A percentile compares a stretch with the other conserved stretches of the same genome.
Evolutionary conservation across 2,113 vertebrate genomes (phyloP).

Genomic region (Passer domesticus): DNA sequence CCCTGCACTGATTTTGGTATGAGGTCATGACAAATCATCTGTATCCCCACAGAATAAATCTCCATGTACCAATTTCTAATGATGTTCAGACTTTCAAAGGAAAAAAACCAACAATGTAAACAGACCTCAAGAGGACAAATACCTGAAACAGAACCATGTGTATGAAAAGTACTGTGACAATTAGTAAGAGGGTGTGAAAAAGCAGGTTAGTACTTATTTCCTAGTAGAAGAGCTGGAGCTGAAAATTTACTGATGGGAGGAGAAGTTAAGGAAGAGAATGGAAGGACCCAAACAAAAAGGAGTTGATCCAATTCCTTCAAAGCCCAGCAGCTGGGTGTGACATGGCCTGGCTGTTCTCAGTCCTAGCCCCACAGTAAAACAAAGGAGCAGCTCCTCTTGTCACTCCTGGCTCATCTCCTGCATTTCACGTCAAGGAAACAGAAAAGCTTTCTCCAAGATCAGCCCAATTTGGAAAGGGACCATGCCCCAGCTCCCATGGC

Average conservation of each 20-base stretch:
- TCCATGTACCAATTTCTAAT: neutral
- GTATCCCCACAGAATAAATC: neutral
- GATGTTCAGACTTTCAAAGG: neutral
- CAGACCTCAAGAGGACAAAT: neutral
- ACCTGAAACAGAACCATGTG: neutral
- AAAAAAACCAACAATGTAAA: neutral
- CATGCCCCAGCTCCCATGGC: neutral
- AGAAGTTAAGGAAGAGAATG: neutral
- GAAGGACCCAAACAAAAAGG: neutral
- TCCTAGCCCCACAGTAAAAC: neutral
- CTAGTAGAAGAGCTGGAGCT: neutral
- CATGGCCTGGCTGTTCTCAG: rapidly evolving
- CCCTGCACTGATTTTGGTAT: neutral
- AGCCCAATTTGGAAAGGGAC: neutral
- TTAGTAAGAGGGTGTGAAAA: neutral
- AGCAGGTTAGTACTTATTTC: neutral
- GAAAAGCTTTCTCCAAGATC: neutral
- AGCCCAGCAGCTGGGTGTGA: rapidly evolving
- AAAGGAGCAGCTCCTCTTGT: neutral
- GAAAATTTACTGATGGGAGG: neutral
- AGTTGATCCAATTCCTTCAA: neutral
- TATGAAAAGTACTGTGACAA: neutral
- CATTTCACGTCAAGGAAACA: neutral
- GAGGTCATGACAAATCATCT: neutral
- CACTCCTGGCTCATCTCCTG: neutral